Base-by-base conservation (phyloP, 2,797 vertebrate species). In the Phoxinus dragarum region DNA sequence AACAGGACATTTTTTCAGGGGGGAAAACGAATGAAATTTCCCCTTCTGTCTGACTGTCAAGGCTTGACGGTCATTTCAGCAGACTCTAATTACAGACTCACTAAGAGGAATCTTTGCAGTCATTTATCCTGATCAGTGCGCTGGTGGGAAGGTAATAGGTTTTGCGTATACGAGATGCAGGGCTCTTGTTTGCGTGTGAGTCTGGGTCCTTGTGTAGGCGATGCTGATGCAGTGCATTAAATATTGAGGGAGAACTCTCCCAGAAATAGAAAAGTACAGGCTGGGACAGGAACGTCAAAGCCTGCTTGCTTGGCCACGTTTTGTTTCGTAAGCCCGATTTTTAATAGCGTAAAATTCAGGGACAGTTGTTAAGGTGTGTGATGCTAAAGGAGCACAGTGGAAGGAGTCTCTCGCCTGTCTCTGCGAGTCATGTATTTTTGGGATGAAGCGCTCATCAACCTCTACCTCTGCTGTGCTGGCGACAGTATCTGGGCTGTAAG, bases 151-250 rank as follows among this genome's bases (percentile, higher is more conserved):
- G 80, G 78, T 80, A 79, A 82, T 69, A 66, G 80, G 79, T 81
- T 81, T 84, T 49, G 27, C 34, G 71, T 12, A 5, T 27, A 36
- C 72, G 80, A 90, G 90, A 93, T 92, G 93, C 89, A 91, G 92
- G 90, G 90, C 89, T 91, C 91, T 88, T 92, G 92, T 93, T 94
- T 94, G 93, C 91, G 93, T 94, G 93, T 92, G 47, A 90, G 93
- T 93, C 93, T 93, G 92, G 91, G 91, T 92, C 91, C 89, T 92
- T 94, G 93, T 94, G 93, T 93, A 92, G 93, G 93, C 92, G 92
- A 94, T 93, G 88, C 91, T 94, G 93, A 95, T 94, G 94, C 92
- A 93, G 91, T 91, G 81, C 91, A 95, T 95, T 94, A 94, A 96
- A 95, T 94, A 94, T 95, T 95, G 92, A 95, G 92, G 90, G 91